Base-by-base conservation (phyloP, 2,888 invertebrate genomes). In the Melanostoma scalare region DNA sequence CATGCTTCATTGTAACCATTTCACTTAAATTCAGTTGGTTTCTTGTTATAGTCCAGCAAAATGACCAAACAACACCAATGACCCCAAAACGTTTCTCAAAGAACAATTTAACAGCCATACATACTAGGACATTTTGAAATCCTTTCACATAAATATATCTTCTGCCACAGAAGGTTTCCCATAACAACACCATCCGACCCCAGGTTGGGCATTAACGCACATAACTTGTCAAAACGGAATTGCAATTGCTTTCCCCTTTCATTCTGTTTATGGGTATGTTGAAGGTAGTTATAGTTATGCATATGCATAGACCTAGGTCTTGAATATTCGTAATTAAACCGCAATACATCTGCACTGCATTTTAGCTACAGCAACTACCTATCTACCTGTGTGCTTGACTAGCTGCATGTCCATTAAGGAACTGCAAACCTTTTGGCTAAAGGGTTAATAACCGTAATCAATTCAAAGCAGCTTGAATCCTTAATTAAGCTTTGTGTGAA, bases 181-280 rank as follows among this genome's bases (percentile, higher is more conserved):
- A 53, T 58, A 36, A 58, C 69, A 68, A 55, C 68, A 68, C n/a
- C 46, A 33, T 3, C 20, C 44, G 44, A 42, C 71, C 77, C 52
- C 55, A 33, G 53, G 35, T 63, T 74, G 65, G 40, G 50, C 58
- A 65, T 67, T 71, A 52, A 76, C 60, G 60, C 71, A 76, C 55
- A 72, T 67, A 71, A 81, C 75, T 80, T 76, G 80, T 76, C 76
- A 81, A 71, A 81, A 76, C 48, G 55, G 53, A 36, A 81, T 72
- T 76, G 76, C 76, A 72, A 81, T 81, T 76, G 65, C 46, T 76
- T 76, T 71, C 53, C 74, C 69, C 69, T 52, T n/a, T 61, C 20
- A 30, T 3, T 48, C 6, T 6, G 9, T 35, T 20, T 36, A 6
- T 20, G 8, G n/a, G 3, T 31, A 35, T 55, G 44, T 38, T 40